A percentile compares a stretch with the other conserved stretches of the same genome.
Conservation (phyloP, 2,797 vertebrate species). For the Todus mexicanus region DNA sequence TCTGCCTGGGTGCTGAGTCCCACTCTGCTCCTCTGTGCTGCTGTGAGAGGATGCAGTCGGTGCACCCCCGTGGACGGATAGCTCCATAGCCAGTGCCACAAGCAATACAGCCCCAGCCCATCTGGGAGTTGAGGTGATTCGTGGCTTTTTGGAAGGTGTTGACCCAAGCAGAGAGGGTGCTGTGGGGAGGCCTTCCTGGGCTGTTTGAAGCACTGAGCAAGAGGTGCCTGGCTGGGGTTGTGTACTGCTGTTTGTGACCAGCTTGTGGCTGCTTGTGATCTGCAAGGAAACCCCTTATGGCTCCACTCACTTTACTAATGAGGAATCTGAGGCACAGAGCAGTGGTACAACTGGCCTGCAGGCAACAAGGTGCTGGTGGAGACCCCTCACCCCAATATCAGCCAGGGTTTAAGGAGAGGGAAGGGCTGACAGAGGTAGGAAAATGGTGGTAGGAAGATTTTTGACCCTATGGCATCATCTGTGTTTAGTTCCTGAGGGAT, state of each 20-base stretch:
- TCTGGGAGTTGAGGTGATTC: not conserved
- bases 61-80: accelerated
- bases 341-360: not conserved
- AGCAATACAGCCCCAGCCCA: no score
- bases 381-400: not conserved
- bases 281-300: accelerated
- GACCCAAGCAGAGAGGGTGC: accelerated
- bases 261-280: not conserved
- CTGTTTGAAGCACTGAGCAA: not conserved
- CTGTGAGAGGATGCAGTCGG: accelerated
- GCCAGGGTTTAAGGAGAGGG: not conserved
- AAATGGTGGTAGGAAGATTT: not conserved
- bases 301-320: accelerated
- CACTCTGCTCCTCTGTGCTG: not conserved
- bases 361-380: not conserved
- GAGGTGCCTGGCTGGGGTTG: accelerated
- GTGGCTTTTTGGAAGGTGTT: not conserved
- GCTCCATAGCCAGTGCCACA: not conserved
- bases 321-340: not conserved
- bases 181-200: not conserved
- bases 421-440: not conserved
- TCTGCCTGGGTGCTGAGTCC: not conserved
- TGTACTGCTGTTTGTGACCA: accelerated
- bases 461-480: not conserved
- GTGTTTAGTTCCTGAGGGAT: not conserved